Base-by-base conservation (phyloP, 2,113 vertebrate species). In the Lichenostomus cassidix region DNA sequence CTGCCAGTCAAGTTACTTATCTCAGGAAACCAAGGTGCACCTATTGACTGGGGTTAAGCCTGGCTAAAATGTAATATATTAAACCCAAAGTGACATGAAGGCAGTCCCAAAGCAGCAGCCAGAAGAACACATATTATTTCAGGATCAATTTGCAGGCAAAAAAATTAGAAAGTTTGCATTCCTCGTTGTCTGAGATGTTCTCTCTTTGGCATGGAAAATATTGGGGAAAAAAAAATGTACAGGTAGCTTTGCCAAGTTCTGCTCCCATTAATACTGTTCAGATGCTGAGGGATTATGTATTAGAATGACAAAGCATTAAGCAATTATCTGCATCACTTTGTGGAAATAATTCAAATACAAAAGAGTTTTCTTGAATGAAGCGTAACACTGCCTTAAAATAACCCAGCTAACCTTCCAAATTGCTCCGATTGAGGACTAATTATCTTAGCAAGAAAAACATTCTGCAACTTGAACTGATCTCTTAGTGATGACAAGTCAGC, bases 51-150 rank as follows among this genome's bases (percentile, higher is more conserved):
- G 17, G 65, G 80, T 84, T 90, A 89, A 90, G 89, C 46, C 55
- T 93, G 74, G 64, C 76, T 95, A 87, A 90, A 86, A 75, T 24
- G 56, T 93, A 68, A 87, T 63, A 21, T 84, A 92, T 93, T 96
- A 92, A 94, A 94, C 52, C 56, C 44, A 21, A 85, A 68, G 83
- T 46, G 67, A 28, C 33, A 3, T 3, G 27, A 78, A 83, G 88
- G 37, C 42, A 70, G 25, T 37, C 46, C 63, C 1, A 1, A 29
- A 82, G 59, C 0, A 1, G 74, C 80, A 86, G 75, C 35, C 65
- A 63, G 33, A 74, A 68, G 25, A 89, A 83, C 52, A 44, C 0
- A 12, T 68, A 94, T 74, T 44, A 37, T 64, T 84, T 71, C 55
- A 19, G 53, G 20, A 76, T 64, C 50, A 44, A 39, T 90, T 35